Conservation (phyloP, 2,113 vertebrate genomes). For the Grus americana region DNA sequence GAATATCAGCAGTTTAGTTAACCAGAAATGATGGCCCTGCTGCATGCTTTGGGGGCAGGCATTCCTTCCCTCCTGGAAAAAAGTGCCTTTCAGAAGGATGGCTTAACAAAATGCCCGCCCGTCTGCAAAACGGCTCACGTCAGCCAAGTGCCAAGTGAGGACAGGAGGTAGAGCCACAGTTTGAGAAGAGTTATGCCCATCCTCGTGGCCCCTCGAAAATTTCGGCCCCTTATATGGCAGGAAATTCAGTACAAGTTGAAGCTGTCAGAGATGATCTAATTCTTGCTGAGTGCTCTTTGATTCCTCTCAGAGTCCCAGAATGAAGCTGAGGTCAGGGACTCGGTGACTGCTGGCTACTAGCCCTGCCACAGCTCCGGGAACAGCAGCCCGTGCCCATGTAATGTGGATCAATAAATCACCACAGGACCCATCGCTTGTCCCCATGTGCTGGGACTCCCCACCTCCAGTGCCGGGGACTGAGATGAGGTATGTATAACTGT, state of each 20-base stretch:
- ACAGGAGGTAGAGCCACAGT: not conserved
- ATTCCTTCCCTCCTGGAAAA: not conserved
- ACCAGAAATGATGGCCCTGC: not conserved
- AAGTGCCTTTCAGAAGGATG: not conserved
- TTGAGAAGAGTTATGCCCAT: not conserved
- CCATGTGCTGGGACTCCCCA: not conserved
- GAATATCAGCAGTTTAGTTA: not conserved
- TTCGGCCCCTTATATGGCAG: not conserved
- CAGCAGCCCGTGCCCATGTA: not conserved
- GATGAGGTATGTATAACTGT: not conserved
- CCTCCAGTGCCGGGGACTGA: not conserved
- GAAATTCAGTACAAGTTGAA: not conserved
- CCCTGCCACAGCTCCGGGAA: not conserved
- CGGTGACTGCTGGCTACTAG: not conserved
- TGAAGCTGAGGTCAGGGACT: conserved; percentile 11
- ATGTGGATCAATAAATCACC: not conserved
- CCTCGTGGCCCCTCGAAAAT: not conserved
- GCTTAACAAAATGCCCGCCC: not conserved
- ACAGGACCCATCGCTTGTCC: accelerated
- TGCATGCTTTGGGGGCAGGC: not conserved
- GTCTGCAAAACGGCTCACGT: not conserved
- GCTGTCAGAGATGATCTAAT: conserved; percentile 17
- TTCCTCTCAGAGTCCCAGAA: not conserved
- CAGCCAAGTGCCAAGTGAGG: not conserved
- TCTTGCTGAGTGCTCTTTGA: conserved; percentile 35